Evolutionary conservation across 2,113 vertebrate species (phyloP), one percentile per base, ranked within the genome.

Genomic region (Megaceryle torquata): DNA sequence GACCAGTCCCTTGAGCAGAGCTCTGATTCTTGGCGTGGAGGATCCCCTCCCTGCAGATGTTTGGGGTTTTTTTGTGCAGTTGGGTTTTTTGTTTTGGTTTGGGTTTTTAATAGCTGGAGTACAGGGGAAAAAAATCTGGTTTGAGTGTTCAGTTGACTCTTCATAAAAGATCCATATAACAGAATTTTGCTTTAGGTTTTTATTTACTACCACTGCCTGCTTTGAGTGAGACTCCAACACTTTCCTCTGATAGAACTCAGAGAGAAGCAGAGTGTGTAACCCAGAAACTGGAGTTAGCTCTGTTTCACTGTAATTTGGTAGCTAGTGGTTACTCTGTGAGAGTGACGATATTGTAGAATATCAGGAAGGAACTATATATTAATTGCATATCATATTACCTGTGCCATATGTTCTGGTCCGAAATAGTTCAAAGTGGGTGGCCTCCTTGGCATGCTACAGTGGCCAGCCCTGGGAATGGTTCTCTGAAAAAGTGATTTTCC

Each of bases 371-470:
- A 6, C 28, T 59, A 22, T 43, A 24, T 78, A 48, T 68, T 68
- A 28, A 18, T 44, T 82, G 57, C 11, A 4, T 82, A 50, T 89
- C 33, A 13, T 57, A 9, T 61, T 89, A 83, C 57, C 48, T 86
- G 51, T 81, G 68, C 69, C 8, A 0, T 28, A 16, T 20, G 13
- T 82, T 37, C 81, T 76, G 37, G 4, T 86, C 65, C 89, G 65
- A 78, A 67, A 53, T 68, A 72, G 31, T 59, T 93, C 88, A 21
- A 72, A 77, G 85, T 95, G 64, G 85, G 88, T 93, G 94, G 91
- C 75, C 59, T 93, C 39, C 41, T 77, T 74, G 51, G 59, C 2
- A 0, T 64, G 51, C 71, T 74, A 3, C 50, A 64, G 33, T 33
- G 77, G 51, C 75, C 64, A 86, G 80, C 89, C 72, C 35, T 54